Evolutionary conservation across 2,797 vertebrate genomes (phyloP), one percentile per base, ranked within the genome.

Genomic region (Danio jaintianensis): DNA sequence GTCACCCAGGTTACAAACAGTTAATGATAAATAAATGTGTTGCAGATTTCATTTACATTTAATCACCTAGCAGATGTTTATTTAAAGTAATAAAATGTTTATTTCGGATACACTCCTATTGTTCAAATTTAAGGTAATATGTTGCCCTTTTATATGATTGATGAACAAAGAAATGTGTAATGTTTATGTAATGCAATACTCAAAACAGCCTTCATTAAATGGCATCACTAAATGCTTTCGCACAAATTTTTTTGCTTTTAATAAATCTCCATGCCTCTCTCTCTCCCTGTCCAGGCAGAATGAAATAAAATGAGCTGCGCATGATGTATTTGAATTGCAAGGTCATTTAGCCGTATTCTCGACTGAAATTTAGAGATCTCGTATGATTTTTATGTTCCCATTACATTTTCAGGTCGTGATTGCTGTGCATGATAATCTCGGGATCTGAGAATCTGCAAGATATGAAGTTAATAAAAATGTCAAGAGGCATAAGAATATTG

Each of bases 381-480:
- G 1, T 53, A 71, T 63, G 38, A 48, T 70, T 78, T 81, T 81
- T 78, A 61, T 15, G 38, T 69, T 83, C n/a, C 9, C n/a, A 59
- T 71, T 72, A 48, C 58, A 7, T 73, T 42, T 52, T 62, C 66
- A 36, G 58, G 18, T 62, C 52, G 45, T 75, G 78, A 70, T 45
- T 38, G 74, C 67, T 70, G 66, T 18, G 5, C 68, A 58, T 2
- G 50, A 63, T 20, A 77, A 69, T 63, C 75, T 79, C 36, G 36
- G 77, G 6, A 48, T 70, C 16, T 55, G 63, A 75, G 42, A 52
- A 74, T 7, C 58, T 59, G 42, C 47, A 52, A 45, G 18, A 72
- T 77, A 74, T 63, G 52, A 78, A 70, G 68, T 29, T 72, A 75
- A 75, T 75, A 85, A 79, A 84, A 80, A 61, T 83, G 83, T 80